These are phyloP conservation scores for Sphaerophoria rueppellii DNA, from an alignment of 2,888 invertebrate genomes.

Conservation along the genomic window DNA sequence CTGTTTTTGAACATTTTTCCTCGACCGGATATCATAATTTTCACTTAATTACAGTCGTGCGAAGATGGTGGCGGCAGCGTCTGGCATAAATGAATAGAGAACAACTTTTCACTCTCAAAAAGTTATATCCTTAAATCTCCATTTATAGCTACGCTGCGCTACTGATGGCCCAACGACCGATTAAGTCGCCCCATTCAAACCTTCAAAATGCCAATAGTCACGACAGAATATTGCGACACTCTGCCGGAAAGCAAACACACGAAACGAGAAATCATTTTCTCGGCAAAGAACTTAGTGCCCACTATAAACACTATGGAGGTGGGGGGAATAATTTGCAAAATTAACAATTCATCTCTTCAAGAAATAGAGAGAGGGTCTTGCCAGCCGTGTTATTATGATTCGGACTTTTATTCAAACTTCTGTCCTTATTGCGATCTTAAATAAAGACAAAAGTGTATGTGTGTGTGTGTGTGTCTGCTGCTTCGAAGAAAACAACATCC, in stretches of 20 bases:
- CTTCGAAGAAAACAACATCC: constrained; percentile 36
- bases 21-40: constrained; percentile 67
- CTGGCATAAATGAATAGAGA: constrained; percentile 57
- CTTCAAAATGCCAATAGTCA: constrained; percentile 66
- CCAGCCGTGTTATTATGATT: not conserved
- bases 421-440: constrained; percentile 31
- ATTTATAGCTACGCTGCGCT: not conserved
- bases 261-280: constrained; percentile 52
- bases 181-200: constrained; percentile 26
- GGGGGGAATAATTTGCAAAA: constrained; percentile 52
- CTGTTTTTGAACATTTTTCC: constrained; percentile 24
- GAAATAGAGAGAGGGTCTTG: constrained; percentile 17
- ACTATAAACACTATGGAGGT: not conserved
- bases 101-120: constrained; percentile 53
- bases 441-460: not conserved
- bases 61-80: constrained; percentile 22
- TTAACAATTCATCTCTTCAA: constrained; percentile 59
- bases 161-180: not conserved
- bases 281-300: constrained; percentile 25
- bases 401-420: constrained; percentile 49
- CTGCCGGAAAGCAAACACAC: constrained; percentile 25
- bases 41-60: constrained; percentile 68
- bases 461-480: constrained; percentile 13
- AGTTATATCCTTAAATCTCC: constrained; percentile 22
- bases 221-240: constrained; percentile 68